phyloP scores from a whole-genome alignment of 2,113 vertebrate species.

The Salminus brasiliensis region DNA sequence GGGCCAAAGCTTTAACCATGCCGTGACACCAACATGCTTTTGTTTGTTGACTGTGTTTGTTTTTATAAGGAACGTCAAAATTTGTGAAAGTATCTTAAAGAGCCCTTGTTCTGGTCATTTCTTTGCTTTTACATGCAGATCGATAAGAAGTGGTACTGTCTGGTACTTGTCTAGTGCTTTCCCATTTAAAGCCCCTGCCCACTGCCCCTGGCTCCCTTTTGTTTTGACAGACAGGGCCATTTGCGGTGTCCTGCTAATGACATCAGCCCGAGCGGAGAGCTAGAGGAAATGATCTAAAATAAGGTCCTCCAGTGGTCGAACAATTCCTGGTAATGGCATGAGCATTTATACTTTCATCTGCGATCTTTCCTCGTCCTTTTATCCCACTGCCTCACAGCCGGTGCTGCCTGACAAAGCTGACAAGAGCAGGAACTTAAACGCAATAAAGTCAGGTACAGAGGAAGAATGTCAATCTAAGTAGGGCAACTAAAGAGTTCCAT shows the following conservation, averaged over 20 bases:
- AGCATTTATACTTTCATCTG: constrained; percentile 4
- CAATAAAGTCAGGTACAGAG: not conserved
- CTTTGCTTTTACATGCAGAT: constrained; percentile 1
- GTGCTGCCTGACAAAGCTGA: not conserved
- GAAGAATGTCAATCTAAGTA: not conserved
- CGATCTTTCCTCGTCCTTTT: not conserved
- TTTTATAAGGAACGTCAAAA: not conserved
- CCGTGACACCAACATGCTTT: too few relatives aligned
- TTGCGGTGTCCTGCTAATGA: constrained; percentile 16
- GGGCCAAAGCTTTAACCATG: too few relatives aligned
- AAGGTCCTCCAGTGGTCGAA: not conserved
- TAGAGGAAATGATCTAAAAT: constrained; percentile 11
- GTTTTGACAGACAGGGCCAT: constrained; percentile 13
- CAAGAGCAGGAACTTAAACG: not conserved
- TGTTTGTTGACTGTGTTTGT: not conserved
- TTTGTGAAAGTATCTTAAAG: not conserved
- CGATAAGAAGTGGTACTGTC: not conserved
- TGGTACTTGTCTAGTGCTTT: not conserved
- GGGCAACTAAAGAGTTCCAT: too few relatives aligned
- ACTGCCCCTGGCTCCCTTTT: not conserved
- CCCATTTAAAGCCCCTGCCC: not conserved
- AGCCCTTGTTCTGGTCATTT: not conserved
- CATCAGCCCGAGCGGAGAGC: constrained; percentile 7
- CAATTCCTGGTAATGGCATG: not conserved
- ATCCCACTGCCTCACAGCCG: not conserved